A percentile compares a stretch with the other conserved stretches of the same genome.
Conservation (phyloP, 1,140 invertebrate genomes). For the Drosophila pachea region DNA sequence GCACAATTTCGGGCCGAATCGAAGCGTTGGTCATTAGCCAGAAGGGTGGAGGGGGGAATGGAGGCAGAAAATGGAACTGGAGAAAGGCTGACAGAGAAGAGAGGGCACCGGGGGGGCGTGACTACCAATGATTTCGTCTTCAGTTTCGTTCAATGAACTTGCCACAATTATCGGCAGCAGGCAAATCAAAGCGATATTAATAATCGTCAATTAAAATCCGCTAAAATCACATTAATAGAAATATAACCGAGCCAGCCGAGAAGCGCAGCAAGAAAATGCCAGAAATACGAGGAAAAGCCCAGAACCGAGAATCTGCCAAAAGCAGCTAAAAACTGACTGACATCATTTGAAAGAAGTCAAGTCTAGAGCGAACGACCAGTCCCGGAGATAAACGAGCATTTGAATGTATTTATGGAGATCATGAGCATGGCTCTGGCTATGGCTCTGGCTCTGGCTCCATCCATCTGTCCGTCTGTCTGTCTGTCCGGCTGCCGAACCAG, state of each 20-base stretch:
- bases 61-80: constrained; percentile 2
- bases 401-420: constrained; percentile 59
- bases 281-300: constrained; percentile 49
- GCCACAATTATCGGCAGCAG: constrained; percentile 27
- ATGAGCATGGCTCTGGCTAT: constrained; percentile 40
- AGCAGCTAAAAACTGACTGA: constrained; percentile 31
- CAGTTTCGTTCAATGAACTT: constrained; percentile 64
- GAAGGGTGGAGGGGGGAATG: not conserved
- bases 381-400: constrained; percentile 42
- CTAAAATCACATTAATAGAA: constrained; percentile 40
- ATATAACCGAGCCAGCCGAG: constrained; percentile 4
- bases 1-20: constrained; percentile 41
- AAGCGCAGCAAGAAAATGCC: constrained; percentile 52
- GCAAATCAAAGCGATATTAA: constrained; percentile 36
- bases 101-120: constrained; percentile 7
- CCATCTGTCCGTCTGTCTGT: too few species aligned
- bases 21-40: constrained; percentile 47
- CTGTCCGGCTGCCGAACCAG: constrained; percentile 42
- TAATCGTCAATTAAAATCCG: constrained; percentile 41
- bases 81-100: constrained; percentile 6
- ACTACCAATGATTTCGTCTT: constrained; percentile 7
- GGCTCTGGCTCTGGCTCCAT: constrained; percentile 24
- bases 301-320: constrained; percentile 20
- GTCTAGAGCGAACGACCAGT: constrained; percentile 32
- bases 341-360: constrained; percentile 53